These are phyloP conservation scores for Hypotaenidia okinawae DNA, from an alignment of 2,797 vertebrate genomes.

Conservation along the genomic window DNA sequence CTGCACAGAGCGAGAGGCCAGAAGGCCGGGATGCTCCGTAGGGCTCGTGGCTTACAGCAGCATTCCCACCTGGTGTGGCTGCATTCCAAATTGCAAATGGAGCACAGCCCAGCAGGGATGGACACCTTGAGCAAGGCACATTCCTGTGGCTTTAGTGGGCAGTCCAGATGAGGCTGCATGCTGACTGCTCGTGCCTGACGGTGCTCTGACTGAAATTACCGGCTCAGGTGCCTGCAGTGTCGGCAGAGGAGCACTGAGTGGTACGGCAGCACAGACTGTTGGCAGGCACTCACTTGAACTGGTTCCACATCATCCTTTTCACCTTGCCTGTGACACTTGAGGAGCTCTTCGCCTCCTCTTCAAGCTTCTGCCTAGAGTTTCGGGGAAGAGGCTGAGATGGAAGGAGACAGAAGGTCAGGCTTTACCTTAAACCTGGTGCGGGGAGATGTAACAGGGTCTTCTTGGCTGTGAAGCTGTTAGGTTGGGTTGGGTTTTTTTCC, in stretches of 20 bases:
- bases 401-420: slow-evolving; percentile 7
- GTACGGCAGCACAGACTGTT: not conserved
- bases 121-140: slow-evolving; percentile 1
- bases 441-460: not conserved
- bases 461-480: not conserved
- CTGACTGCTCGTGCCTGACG: slow-evolving; percentile 29
- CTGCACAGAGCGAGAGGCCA: not conserved
- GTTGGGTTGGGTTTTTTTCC: not conserved
- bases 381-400: not conserved
- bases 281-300: not conserved
- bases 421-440: not conserved
- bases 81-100: not conserved
- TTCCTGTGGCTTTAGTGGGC: slow-evolving; percentile 40
- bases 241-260: not conserved
- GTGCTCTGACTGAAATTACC: slow-evolving; percentile 2
- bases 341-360: not conserved
- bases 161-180: not conserved
- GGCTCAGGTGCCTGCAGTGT: not conserved
- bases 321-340: not conserved
- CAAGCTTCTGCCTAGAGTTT: not conserved
- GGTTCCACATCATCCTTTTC: not conserved
- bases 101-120: not conserved
- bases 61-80: not conserved
- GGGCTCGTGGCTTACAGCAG: not conserved
- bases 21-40: not conserved